Conservation (phyloP, 2,113 vertebrate species). For the Empidonax alnorum region DNA sequence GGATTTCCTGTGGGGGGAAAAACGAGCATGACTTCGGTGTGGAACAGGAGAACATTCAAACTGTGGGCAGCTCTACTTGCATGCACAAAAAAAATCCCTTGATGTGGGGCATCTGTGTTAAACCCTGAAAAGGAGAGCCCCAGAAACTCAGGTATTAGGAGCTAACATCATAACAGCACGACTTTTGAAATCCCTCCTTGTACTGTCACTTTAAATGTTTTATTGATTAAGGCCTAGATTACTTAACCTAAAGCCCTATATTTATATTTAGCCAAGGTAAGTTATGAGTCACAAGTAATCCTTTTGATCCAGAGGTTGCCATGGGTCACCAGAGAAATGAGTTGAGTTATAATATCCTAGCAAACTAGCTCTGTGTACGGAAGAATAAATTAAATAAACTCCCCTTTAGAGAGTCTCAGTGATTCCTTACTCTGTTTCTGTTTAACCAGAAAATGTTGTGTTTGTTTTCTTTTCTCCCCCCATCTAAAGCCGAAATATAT, state of each 20-base stretch:
- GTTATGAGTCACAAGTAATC: constrained; percentile 73
- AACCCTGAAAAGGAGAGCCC: neutral
- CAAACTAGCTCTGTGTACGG: constrained; percentile 58
- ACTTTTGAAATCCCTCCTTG: constrained; percentile 53
- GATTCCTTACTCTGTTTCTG: constrained; percentile 39
- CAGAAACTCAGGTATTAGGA: constrained; percentile 34
- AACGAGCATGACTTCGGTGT: neutral
- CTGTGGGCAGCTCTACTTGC: constrained; percentile 1
- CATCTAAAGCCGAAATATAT: neutral
- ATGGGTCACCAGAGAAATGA: constrained; percentile 71
- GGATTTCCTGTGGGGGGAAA: constrained; percentile 56
- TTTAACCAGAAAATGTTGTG: constrained; percentile 61
- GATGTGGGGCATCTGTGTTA: constrained; percentile 10
- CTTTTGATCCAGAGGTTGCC: constrained; percentile 68
- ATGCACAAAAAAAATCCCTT: neutral
- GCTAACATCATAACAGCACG: constrained; percentile 26
- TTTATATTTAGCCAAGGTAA: constrained; percentile 74
- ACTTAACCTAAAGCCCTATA: constrained; percentile 72
- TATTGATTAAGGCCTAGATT: constrained; percentile 71
- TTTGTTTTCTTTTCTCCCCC: constrained; percentile 33
- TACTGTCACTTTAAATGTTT: constrained; percentile 70
- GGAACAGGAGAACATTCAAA: constrained; percentile 13
- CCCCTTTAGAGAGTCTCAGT: constrained; percentile 5
- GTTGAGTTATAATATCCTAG: constrained; percentile 69
- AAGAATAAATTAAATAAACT: constrained; percentile 72